These are phyloP conservation scores for Lophotriccus pileatus DNA, from an alignment of 2,797 vertebrate species.

Conservation along the genomic window DNA sequence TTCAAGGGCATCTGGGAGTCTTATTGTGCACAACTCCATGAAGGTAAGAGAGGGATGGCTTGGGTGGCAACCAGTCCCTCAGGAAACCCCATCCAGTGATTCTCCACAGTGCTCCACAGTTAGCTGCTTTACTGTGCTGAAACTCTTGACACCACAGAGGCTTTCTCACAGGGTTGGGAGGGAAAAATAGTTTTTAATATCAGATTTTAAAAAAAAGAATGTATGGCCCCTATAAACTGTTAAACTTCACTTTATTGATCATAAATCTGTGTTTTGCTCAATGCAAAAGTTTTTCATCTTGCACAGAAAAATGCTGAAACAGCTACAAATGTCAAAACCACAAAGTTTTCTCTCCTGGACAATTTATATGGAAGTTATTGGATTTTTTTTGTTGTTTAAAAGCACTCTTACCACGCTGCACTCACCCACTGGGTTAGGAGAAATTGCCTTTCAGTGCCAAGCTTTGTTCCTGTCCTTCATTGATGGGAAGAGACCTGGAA, in stretches of 20 bases:
- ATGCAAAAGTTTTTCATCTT: conserved; percentile 83
- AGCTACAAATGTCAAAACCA: conserved; percentile 76
- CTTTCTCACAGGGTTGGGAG: conserved; percentile 41
- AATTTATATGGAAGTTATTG: conserved; percentile 82
- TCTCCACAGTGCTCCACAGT: not conserved
- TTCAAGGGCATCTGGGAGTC: not conserved
- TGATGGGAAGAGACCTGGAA: conserved; percentile 57
- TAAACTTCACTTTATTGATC: conserved; percentile 81
- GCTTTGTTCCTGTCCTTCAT: not conserved
- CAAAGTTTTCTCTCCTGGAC: conserved; percentile 80
- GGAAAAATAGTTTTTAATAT: conserved; percentile 78
- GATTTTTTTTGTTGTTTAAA: conserved; percentile 72
- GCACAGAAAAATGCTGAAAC: conserved; percentile 79
- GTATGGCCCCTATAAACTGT: conserved; percentile 75
- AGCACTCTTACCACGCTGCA: conserved; percentile 38
- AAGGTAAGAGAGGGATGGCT: not conserved
- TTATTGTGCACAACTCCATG: not conserved
- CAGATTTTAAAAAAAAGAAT: conserved; percentile 72
- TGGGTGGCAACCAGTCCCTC: not conserved
- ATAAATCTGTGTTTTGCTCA: conserved; percentile 85
- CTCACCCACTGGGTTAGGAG: conserved; percentile 17
- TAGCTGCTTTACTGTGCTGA: conserved; percentile 52
- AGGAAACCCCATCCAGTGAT: not conserved
- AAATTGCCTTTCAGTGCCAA: conserved; percentile 45
- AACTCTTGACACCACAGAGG: conserved; percentile 32